Evolutionary conservation across 1,140 invertebrate genomes (phyloP), one percentile per base, ranked within the genome.

Genomic region (Aleiodes sp.): DNA sequence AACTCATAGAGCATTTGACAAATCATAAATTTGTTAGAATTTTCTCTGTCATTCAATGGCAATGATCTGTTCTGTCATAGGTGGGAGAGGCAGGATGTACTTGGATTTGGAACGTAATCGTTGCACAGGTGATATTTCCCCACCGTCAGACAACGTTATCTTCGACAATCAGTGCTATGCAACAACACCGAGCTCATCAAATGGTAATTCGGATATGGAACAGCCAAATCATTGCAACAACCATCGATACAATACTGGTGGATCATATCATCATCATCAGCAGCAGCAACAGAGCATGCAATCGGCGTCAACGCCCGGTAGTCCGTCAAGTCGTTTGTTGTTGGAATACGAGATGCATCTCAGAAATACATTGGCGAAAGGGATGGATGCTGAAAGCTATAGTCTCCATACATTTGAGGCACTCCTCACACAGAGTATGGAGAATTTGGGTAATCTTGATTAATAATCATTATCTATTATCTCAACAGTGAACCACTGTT

Each of bases 341-440:
- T 88, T 97, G 62, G 96, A 98, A 87, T 97, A 98, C 84, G 96
- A 98, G 88, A 95, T 97, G 92, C 95, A 97, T 86, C 88, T 98
- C 41, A 87, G 96, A 57, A 98, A 98, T 83, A 96, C 96, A 1
- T 87, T 98, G 70, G 96, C 95, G 75, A 96, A 97, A 82, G 96
- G 95, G 71, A 95, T 96, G 93, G 96, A 97, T 80, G 95, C 95
- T 41, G 95, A 97, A 85, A 96, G 94, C 78, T 97, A 96, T 84
- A 96, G 94, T 82, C 86, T 97, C 69, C 95, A 97, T 80, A 97
- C 95, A 0, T 97, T 97, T 79, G 95, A 97, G 87, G 94, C 95
- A 52, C 87, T 98, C 35, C 88, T 97, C 26, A 94, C 94, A 60
- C 95, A 97, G 85, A 96, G 94, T 86, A 96, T 96, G 94, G 96